Conservation (phyloP, 2,113 vertebrate genomes). For the Mesitornis unicolor region DNA sequence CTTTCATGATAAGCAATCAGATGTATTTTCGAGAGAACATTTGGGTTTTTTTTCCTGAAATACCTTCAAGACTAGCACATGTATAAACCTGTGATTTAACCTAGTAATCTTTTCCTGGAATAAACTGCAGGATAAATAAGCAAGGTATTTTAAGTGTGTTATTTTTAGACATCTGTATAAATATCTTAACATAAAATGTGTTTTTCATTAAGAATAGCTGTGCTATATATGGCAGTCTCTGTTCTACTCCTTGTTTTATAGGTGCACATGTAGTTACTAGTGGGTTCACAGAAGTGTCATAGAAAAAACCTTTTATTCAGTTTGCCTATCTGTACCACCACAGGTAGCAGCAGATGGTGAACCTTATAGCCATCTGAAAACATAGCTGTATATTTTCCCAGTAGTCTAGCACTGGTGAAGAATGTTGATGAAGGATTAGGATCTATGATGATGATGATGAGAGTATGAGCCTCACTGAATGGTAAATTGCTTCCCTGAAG, state of each 20-base stretch:
- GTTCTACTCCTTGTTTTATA: background rate
- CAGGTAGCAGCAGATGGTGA: background rate
- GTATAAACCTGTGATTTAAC: background rate
- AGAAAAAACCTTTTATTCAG: background rate
- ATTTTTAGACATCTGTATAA: background rate
- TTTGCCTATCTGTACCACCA: background rate
- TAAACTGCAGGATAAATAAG: background rate
- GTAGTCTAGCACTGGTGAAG: rapidly evolving
- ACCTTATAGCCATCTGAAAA: background rate
- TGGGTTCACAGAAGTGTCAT: background rate
- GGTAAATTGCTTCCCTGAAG: background rate
- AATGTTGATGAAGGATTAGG: background rate
- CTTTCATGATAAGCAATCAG: background rate
- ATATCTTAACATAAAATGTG: background rate
- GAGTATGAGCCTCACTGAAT: background rate
- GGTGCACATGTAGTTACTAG: background rate
- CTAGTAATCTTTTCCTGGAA: background rate
- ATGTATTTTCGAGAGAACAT: background rate
- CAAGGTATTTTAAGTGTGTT: background rate
- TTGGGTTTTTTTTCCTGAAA: background rate
- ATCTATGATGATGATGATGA: background rate
- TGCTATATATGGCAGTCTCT: background rate
- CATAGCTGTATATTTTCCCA: background rate
- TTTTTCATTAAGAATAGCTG: background rate
- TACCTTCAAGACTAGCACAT: background rate